Base-by-base conservation (phyloP, 2,888 invertebrate species). In the Lissonota sp. region DNA sequence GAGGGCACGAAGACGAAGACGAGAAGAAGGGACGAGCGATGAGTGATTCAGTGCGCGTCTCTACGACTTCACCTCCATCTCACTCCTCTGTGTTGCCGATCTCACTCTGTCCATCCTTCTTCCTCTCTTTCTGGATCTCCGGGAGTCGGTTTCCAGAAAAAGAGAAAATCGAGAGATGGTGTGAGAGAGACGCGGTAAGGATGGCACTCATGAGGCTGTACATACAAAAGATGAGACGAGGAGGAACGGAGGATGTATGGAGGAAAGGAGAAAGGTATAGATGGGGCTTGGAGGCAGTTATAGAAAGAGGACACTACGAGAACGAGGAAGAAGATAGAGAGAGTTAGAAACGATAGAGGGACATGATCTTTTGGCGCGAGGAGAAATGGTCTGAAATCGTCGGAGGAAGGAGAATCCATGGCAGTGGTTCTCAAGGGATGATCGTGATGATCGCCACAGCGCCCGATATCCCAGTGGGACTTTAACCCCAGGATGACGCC, bases 31-130 rank as follows among this genome's bases (percentile, higher is more conserved):
- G 70, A 64, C 57, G 75, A 80, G 84, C 86, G 89, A 91, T 91
- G 91, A 91, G 90, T 89, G 91, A 91, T 91, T 91, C 91, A 91
- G 88, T 87, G 80, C 89, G 90, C 90, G 90, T 91, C 86, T 44
- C 84, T 57, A 40, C 84, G 58, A 74, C 85, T 84, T 4, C 44
- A 6, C 57, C 57, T 57, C 57, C 85, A 87, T 89, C 88, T 88
- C 88, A 87, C 88, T 89, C 88, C 82, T 80, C 77, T 84, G 78
- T 85, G 86, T 86, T 67, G 46, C 67, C 49, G 63, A 10, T 37
- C 58, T 67, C 51, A 37, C 55, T 60, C 87, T 87, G 86, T 90
- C 89, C 88, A 88, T 86, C 88, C 89, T 88, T 86, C 84, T 49
- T 77, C 39, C 42, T 60, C 26, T 70, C 72, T 62, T 40, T 72